Evolutionary conservation across 2,113 vertebrate genomes (phyloP).

Genomic region (Gila orcuttii): DNA sequence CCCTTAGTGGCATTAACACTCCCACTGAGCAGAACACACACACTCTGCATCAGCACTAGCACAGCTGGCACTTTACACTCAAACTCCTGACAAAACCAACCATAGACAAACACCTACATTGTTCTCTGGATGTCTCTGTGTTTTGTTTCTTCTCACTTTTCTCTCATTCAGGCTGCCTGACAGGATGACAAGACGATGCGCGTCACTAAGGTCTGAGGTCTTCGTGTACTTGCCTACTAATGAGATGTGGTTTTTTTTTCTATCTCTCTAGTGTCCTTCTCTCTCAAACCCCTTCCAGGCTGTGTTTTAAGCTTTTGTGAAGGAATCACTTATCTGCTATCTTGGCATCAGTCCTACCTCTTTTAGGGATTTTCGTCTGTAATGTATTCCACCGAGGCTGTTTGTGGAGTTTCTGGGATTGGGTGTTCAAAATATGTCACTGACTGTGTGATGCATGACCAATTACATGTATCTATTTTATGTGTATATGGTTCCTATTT

Average conservation of each 20-base stretch:
- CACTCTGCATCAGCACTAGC: slow-evolving; percentile 40
- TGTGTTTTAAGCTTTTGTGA: slow-evolving; percentile 33
- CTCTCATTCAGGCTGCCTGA: slow-evolving; percentile 36
- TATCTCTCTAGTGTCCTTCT: background rate
- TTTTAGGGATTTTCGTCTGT: background rate
- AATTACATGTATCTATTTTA: too few species aligned
- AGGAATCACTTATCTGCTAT: slow-evolving; percentile 17
- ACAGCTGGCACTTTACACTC: slow-evolving; percentile 54
- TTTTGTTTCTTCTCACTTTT: slow-evolving; percentile 27
- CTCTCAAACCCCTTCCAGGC: background rate
- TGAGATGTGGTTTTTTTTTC: slow-evolving; percentile 60
- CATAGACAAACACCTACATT: slow-evolving; percentile 66
- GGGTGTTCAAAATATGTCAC: background rate
- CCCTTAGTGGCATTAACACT: slow-evolving; percentile 42
- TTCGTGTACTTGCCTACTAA: slow-evolving; percentile 63
- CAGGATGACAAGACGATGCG: slow-evolving; percentile 59
- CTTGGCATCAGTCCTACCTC: background rate
- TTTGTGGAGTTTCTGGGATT: background rate
- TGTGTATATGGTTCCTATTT: too few species aligned
- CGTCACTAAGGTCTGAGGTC: slow-evolving; percentile 66
- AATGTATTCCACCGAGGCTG: background rate
- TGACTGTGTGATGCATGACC: too few species aligned
- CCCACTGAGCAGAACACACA: slow-evolving; percentile 20
- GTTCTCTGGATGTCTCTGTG: background rate
- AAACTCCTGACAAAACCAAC: slow-evolving; percentile 61